Percentiles rank a stretch among this genome's conserved stretches.
Evolutionary conservation across 2,888 invertebrate species (phyloP).

Genomic region (Coleophora deauratella): DNA sequence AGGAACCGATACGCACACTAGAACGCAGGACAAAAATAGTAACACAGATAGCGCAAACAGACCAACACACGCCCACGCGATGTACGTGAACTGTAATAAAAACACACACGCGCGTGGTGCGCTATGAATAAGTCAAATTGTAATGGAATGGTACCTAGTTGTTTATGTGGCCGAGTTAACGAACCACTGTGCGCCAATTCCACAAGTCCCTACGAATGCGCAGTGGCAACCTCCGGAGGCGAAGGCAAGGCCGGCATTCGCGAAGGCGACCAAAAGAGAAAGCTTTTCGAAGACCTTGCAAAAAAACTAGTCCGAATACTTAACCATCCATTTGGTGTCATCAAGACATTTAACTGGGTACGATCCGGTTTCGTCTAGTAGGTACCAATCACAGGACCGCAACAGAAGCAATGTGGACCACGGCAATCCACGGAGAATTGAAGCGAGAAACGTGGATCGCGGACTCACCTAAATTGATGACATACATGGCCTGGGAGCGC

Average conservation of each 20-base stretch:
- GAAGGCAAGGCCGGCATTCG: conserved; percentile 8
- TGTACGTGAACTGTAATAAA: conserved; percentile 68
- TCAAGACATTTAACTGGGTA: conserved; percentile 29
- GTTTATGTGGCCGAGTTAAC: conserved; percentile 35
- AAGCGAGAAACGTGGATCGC: conserved; percentile 39
- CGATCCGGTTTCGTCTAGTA: conserved; percentile 58
- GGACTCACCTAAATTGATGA: conserved; percentile 73
- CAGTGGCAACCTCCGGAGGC: conserved; percentile 11
- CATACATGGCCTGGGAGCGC: conserved; percentile 74
- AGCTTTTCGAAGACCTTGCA: conserved; percentile 22
- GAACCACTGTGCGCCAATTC: conserved; percentile 20
- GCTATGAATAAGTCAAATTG: conserved; percentile 61
- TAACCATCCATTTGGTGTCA: conserved; percentile 10
- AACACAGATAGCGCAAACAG: conserved; percentile 67
- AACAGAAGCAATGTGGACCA: conserved; percentile 46
- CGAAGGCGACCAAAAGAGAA: conserved; percentile 32
- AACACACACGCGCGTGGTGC: conserved; percentile 55
- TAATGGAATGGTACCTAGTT: conserved; percentile 53
- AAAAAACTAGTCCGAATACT: conserved; percentile 34
- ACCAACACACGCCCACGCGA: conserved; percentile 68
- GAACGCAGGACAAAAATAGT: conserved; percentile 49
- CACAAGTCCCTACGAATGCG: conserved; percentile 1
- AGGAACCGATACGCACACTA: conserved; percentile 34
- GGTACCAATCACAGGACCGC: conserved; percentile 53
- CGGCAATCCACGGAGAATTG: conserved; percentile 15